Conservation (phyloP, 2,113 vertebrate genomes). For the Tichodroma muraria region DNA sequence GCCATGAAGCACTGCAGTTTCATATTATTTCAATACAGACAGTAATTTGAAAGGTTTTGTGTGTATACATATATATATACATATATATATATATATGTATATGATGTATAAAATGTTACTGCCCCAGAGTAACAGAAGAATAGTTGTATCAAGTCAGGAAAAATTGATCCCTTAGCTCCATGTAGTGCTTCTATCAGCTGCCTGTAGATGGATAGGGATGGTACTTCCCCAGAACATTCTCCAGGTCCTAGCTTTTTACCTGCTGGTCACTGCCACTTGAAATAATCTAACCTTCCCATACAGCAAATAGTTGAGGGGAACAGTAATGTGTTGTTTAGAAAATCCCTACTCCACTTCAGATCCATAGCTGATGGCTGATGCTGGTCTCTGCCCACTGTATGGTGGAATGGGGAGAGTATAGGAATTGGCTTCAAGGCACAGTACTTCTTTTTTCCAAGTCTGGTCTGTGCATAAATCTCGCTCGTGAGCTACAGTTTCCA, state of each 20-base stretch:
- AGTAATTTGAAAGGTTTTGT: background rate
- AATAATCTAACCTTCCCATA: background rate
- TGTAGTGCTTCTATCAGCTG: background rate
- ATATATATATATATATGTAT: too few relatives aligned
- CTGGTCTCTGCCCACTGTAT: background rate
- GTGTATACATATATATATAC: accelerated
- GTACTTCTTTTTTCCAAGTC: background rate
- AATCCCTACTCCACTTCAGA: background rate
- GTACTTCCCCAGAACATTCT: background rate
- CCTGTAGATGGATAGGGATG: background rate
- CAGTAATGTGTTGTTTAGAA: background rate
- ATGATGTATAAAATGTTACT: background rate
- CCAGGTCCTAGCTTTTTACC: background rate
- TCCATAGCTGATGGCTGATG: background rate
- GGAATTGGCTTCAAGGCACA: background rate
- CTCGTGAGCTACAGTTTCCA: background rate
- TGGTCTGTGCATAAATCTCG: background rate
- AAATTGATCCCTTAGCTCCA: background rate
- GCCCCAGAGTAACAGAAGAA: background rate
- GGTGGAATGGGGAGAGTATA: background rate
- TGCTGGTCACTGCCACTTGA: background rate
- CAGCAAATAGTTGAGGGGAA: background rate
- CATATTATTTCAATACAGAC: background rate
- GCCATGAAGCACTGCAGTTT: background rate
- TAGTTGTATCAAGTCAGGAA: background rate